A percentile compares a stretch with the other conserved stretches of the same genome.
These are phyloP conservation scores for Alfaro cultratus DNA, from an alignment of 2,797 vertebrate genomes.

Conservation along the genomic window DNA sequence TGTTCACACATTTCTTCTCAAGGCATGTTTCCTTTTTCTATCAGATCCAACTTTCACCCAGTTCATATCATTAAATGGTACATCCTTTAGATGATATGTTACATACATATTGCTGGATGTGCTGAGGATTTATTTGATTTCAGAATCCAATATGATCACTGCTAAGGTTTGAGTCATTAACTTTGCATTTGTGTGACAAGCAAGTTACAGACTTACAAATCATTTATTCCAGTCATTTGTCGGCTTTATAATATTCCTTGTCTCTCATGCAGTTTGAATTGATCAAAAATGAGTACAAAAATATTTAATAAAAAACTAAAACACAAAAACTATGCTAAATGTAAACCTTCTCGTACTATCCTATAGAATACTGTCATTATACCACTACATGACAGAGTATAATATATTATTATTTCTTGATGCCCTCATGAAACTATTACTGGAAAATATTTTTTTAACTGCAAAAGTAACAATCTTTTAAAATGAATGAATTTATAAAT, in stretches of 20 bases:
- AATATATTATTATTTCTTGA: background rate
- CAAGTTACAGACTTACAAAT: background rate
- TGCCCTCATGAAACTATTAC: background rate
- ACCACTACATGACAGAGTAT: background rate
- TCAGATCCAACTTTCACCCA: slow-evolving; percentile 7
- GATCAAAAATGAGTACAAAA: background rate
- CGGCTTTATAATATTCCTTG: background rate
- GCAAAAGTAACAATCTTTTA: background rate
- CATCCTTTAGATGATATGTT: slow-evolving; percentile 10
- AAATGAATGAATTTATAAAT: background rate
- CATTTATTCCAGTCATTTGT: background rate
- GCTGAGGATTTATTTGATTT: slow-evolving; percentile 1
- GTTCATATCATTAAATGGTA: background rate
- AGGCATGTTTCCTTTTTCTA: slow-evolving; percentile 14
- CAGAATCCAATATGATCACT: background rate
- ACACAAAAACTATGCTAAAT: background rate
- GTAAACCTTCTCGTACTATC: background rate
- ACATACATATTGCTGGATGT: background rate
- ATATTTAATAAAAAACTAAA: background rate
- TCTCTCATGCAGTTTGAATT: background rate
- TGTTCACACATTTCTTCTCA: slow-evolving; percentile 15
- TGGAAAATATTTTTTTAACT: background rate
- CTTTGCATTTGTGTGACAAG: background rate
- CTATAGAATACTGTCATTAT: background rate
- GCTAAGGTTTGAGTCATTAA: background rate